Evolutionary conservation across 2,797 vertebrate genomes (phyloP).

Genomic region (Petrocephalus schoutedeni): DNA sequence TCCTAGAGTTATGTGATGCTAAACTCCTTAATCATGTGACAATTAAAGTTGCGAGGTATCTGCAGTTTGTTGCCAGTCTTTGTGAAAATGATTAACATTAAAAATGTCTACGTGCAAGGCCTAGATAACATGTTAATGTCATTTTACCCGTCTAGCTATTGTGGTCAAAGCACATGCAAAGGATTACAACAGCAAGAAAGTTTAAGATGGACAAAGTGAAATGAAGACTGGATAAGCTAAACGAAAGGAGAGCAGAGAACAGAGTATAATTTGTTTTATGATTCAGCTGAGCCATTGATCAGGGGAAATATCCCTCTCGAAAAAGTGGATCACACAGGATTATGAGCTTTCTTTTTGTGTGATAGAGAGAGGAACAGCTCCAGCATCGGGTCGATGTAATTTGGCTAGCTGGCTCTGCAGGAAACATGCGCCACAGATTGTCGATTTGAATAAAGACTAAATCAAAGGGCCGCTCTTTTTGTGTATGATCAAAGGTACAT

Average conservation of each 20-base stretch:
- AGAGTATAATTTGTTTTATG: neutral
- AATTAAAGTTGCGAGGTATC: neutral
- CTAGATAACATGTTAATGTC: neutral
- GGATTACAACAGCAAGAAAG: neutral
- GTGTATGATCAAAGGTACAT: slow-evolving; percentile 4
- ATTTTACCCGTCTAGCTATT: neutral
- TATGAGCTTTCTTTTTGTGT: neutral
- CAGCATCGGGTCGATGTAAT: neutral
- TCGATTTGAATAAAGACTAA: neutral
- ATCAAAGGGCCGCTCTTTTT: neutral
- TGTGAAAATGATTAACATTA: too few relatives aligned
- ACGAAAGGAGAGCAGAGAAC: neutral
- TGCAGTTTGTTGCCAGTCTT: too few relatives aligned
- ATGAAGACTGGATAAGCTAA: neutral
- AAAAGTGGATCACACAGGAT: neutral
- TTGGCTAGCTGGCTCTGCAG: neutral
- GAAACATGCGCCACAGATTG: neutral
- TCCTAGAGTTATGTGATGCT: neutral
- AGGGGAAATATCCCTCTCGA: neutral
- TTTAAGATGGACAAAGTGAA: neutral
- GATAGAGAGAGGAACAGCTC: neutral
- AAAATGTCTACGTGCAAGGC: too few relatives aligned
- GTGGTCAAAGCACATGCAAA: neutral
- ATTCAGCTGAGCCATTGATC: neutral
- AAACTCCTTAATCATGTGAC: neutral